Percentiles rank a stretch among this genome's conserved stretches.
Conservation (phyloP, 2,113 vertebrate species). For the Brachypodius melanocephalos region DNA sequence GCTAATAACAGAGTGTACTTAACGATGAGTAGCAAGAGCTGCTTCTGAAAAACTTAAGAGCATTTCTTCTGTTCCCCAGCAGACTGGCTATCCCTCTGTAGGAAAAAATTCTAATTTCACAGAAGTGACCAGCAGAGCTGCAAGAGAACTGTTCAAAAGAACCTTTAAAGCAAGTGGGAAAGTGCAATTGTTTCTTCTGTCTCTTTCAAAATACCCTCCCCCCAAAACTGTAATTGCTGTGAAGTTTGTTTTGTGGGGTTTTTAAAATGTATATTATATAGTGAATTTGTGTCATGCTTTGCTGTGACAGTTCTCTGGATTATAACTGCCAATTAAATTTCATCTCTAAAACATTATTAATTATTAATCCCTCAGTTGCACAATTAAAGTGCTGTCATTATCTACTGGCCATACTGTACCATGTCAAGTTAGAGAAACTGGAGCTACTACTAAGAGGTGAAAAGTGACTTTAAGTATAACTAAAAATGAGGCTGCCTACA, state of each 20-base stretch:
- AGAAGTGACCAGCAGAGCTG: background rate
- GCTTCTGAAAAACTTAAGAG: background rate
- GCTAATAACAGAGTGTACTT: background rate
- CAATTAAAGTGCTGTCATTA: rapidly evolving
- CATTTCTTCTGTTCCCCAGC: background rate
- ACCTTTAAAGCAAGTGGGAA: background rate
- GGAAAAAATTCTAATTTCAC: background rate
- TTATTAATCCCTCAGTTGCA: background rate
- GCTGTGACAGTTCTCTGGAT: background rate
- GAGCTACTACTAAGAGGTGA: background rate
- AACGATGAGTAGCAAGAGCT: background rate
- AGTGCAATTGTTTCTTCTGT: background rate
- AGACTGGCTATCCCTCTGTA: background rate
- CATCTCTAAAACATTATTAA: background rate
- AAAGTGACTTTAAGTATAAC: background rate
- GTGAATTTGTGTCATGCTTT: background rate
- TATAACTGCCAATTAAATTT: background rate
- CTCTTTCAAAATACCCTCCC: background rate
- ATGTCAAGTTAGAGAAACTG: background rate
- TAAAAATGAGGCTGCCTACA: background rate
- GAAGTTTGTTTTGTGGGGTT: background rate
- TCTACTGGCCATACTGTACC: background rate
- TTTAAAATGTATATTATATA: background rate
- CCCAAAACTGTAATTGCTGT: background rate
- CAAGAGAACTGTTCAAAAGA: background rate